phyloP scores from a whole-genome alignment of 1,140 invertebrate species.

The Scaptomyza montana region DNA sequence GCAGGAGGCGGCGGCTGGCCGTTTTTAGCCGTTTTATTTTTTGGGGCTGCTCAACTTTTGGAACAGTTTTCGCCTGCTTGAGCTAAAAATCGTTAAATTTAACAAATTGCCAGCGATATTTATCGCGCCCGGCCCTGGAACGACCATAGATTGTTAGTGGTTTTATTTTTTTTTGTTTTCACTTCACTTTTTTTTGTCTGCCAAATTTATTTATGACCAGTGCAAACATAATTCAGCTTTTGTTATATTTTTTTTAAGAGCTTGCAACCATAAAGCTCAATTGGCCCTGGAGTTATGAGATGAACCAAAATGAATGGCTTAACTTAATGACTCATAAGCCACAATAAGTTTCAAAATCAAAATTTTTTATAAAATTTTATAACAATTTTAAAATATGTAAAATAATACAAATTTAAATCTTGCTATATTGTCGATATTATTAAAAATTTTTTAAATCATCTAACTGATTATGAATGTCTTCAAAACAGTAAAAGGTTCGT shows the following conservation, averaged over 20 bases:
- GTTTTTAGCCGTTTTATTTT: conserved; percentile 30
- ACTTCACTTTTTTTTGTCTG: conserved; percentile 35
- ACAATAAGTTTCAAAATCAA: conserved; percentile 40
- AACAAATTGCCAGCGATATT: conserved; percentile 81
- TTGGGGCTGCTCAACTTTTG: conserved; percentile 58
- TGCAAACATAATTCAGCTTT: conserved; percentile 62
- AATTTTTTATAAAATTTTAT: conserved; percentile 34
- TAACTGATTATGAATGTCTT: neutral
- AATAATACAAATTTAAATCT: no score
- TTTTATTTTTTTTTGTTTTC: conserved; percentile 28
- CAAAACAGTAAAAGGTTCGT: conserved; percentile 34
- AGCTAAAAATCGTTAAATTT: conserved; percentile 77
- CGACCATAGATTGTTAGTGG: conserved; percentile 64
- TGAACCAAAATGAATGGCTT: conserved; percentile 7
- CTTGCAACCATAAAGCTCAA: conserved; percentile 57
- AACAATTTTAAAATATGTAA: no score
- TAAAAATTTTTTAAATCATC: no score
- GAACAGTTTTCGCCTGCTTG: conserved; percentile 63
- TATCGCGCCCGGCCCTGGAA: conserved; percentile 71
- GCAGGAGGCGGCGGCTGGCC: conserved; percentile 31
- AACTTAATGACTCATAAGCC: conserved; percentile 59
- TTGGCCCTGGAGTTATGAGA: conserved; percentile 61
- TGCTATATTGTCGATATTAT: no score
- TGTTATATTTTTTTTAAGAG: conserved; percentile 1
- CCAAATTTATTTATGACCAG: conserved; percentile 75